Conservation (phyloP, 2,113 vertebrate genomes). For the Psettodes erumei region DNA sequence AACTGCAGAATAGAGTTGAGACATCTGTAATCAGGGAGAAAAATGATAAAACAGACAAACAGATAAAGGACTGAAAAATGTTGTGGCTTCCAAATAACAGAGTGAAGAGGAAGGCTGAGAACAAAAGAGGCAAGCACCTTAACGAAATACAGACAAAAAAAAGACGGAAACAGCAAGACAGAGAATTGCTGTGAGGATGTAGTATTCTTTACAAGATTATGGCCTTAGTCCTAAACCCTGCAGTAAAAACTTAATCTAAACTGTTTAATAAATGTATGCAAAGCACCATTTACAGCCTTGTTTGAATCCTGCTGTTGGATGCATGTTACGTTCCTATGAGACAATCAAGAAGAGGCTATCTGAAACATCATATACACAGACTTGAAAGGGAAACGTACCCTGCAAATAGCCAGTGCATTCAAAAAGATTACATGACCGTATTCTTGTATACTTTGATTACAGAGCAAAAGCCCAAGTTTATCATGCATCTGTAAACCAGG, state of each 20-base stretch:
- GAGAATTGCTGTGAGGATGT: slow-evolving; percentile 36
- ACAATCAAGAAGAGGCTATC: slow-evolving; percentile 45
- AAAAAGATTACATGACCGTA: slow-evolving; percentile 54
- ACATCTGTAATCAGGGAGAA: slow-evolving; percentile 51
- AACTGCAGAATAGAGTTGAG: slow-evolving; percentile 17
- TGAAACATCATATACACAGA: slow-evolving; percentile 54
- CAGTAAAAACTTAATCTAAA: slow-evolving; percentile 68
- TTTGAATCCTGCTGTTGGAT: slow-evolving; percentile 31
- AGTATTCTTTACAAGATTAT: slow-evolving; percentile 48
- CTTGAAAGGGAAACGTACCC: slow-evolving; percentile 56
- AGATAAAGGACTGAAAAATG: slow-evolving; percentile 21
- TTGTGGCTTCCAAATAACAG: slow-evolving; percentile 58
- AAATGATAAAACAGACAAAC: slow-evolving; percentile 35
- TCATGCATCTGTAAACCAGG: slow-evolving; percentile 55
- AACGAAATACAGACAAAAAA: slow-evolving; percentile 41
- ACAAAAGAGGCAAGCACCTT: slow-evolving; percentile 38
- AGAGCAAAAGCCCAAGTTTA: slow-evolving; percentile 44
- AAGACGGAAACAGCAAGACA: slow-evolving; percentile 25
- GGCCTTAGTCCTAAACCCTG: slow-evolving; percentile 35
- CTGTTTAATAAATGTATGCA: slow-evolving; percentile 63
- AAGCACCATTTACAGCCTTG: slow-evolving; percentile 52
- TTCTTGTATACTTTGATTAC: slow-evolving; percentile 61
- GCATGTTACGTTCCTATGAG: slow-evolving; percentile 36
- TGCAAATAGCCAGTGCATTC: slow-evolving; percentile 45
- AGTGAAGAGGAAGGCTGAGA: slow-evolving; percentile 26